Percentiles rank a stretch among this genome's conserved stretches.
These are phyloP conservation scores for Neomicropteryx cornuta DNA, from an alignment of 1,140 invertebrate genomes.

Conservation along the genomic window DNA sequence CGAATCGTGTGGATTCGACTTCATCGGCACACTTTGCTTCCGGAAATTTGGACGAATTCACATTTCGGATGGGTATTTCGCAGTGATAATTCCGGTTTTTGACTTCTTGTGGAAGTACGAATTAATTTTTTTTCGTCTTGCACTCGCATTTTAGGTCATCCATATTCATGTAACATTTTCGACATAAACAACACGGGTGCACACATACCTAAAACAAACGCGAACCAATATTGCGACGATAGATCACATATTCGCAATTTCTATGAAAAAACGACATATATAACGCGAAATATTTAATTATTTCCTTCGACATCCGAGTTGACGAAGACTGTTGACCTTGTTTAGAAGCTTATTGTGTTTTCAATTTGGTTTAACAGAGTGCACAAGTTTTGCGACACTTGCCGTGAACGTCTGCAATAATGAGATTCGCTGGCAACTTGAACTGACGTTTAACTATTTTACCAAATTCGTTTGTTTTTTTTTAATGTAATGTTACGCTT, in stretches of 20 bases:
- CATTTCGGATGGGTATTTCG: no score
- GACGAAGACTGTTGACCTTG: slow-evolving; percentile 44
- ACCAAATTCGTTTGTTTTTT: no score
- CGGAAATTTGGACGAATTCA: no score
- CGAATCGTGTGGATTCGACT: no score
- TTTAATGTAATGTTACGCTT: no score
- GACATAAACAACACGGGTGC: slow-evolving; percentile 36
- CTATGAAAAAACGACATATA: slow-evolving; percentile 24
- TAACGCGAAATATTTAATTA: slow-evolving; percentile 31
- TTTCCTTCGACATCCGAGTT: slow-evolving; percentile 35
- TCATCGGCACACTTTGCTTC: no score
- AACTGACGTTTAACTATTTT: slow-evolving; percentile 5
- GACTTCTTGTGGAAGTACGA: slow-evolving; percentile 30
- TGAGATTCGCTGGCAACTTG: no score
- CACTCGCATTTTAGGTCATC: slow-evolving; percentile 44
- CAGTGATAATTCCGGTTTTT: no score
- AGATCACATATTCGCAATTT: slow-evolving; percentile 23
- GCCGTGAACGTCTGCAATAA: no score
- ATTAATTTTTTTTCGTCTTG: slow-evolving; percentile 39
- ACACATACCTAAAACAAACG: slow-evolving; percentile 22
- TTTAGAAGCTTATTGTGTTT: slow-evolving; percentile 44
- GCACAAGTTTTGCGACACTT: slow-evolving; percentile 18
- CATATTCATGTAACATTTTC: slow-evolving; percentile 44
- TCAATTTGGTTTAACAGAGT: slow-evolving; percentile 43
- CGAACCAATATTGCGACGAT: slow-evolving; percentile 27